Evolutionary conservation across 1,140 invertebrate genomes (phyloP), one percentile per base, ranked within the genome.

Genomic region (Piezodorus guildinii): DNA sequence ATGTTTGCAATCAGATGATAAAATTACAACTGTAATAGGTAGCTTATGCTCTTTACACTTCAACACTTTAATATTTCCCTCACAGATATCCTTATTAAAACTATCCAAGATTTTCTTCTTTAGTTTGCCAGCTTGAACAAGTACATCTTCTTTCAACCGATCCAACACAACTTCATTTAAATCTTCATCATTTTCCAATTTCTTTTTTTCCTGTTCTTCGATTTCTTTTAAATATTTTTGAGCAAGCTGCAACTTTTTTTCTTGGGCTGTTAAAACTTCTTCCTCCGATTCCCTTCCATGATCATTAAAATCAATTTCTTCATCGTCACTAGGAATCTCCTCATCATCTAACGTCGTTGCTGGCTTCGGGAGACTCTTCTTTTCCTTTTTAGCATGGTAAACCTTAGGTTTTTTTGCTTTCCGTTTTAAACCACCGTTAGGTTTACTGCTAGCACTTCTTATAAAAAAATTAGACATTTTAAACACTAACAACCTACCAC

Each of bases 201-300:
- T 80, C 69, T 86, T 82, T 54, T 80, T 81, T 74, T 90, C 89
- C 74, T 90, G 88, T 79, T 91, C 83, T 76, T 90, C 84, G 63
- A 96, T 86, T 79, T 94, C 86, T 70, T 86, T 77, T 43, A 97
- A 77, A 77, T 94, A 94, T 73, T 90, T 82, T 73, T 94, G 94
- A 0, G 92, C 91, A 65, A 96, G 75, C 43, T 90, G 78, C 43
- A 97, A 69, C 70, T 88, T 88, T 72, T 95, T 95, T 71, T 95
- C 88, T 73, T 95, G 90, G 0, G 87, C 83, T 70, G 83, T 80
- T 25, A 56, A 25, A 23, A 21, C 23, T 56, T 56, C 52, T 9
- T 56, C 52, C 17, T 56, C 52, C 10, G 52, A 56, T 25, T 56
- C 52, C 15, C 27, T 56, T 23, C 23, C 52, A 23, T 56, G 19